A percentile compares a stretch with the other conserved stretches of the same genome.
These are phyloP conservation scores for Peromyscus californicus DNA, from an alignment of 2,113 vertebrate species.

Conservation along the genomic window DNA sequence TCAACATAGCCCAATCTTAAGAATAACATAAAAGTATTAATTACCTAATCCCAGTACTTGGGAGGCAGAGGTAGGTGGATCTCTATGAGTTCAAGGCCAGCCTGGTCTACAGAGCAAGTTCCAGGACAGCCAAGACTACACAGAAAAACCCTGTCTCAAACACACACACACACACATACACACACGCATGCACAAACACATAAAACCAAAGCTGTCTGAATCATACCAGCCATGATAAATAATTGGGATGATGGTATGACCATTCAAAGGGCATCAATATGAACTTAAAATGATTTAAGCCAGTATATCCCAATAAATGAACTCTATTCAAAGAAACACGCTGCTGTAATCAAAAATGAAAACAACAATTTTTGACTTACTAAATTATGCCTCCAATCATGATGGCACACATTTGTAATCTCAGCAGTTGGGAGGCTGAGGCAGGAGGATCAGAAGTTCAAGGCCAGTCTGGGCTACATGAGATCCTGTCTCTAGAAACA, in stretches of 20 bases:
- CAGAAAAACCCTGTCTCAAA: too few relatives aligned
- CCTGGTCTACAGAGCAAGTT: too few relatives aligned
- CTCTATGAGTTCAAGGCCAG: too few relatives aligned
- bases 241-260: neutral
- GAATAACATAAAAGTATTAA: slow-evolving; percentile 67
- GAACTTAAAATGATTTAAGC: slow-evolving; percentile 83
- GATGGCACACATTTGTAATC: neutral
- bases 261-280: slow-evolving; percentile 83
- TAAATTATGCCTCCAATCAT: slow-evolving; percentile 65
- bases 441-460: neutral
- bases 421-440: neutral
- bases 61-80: too few relatives aligned
- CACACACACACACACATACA: too few relatives aligned
- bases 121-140: too few relatives aligned
- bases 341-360: slow-evolving; percentile 74
- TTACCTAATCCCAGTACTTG: neutral
- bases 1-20: slow-evolving; percentile 46
- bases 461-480: neutral
- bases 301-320: slow-evolving; percentile 86
- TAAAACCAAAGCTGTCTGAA: neutral
- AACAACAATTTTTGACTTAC: slow-evolving; percentile 74
- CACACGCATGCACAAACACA: too few relatives aligned
- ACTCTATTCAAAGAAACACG: slow-evolving; percentile 75
- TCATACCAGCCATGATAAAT: slow-evolving; percentile 26
- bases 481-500: neutral